Evolutionary conservation across 2,113 vertebrate species (phyloP), one percentile per base, ranked within the genome.

Genomic region (Ophthalmolycus amberensis): DNA sequence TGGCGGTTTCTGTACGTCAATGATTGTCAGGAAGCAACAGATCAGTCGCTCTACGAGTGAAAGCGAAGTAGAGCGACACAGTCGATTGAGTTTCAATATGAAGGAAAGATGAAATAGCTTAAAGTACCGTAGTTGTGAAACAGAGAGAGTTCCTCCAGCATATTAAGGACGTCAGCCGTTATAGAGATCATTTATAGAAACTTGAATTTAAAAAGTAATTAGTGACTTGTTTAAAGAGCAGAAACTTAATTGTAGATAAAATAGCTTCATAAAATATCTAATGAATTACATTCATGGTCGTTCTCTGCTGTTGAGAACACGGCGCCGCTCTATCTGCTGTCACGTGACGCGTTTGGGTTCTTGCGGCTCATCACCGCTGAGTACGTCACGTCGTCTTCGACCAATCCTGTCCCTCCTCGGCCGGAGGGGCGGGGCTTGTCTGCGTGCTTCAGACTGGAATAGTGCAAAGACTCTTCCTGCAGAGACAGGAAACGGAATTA

Each of bases 391-490:
- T 75, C 12, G 8, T 83, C 59, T 14, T 77, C 25, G 6, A n/a
- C 82, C 76, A 82, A 72, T 80, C 50, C 0, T 0, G 25, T 15
- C 7, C 2, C 16, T 64, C 62, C 46, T 64, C 22, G 72, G 72
- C 2, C 25, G 0, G 58, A 4, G 56, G 75, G 92, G 77, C 75
- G 77, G 72, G 80, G 66, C 82, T 37, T 71, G 20, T 50, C 5
- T 5, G 18, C 7, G 2, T 84, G 83, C 32, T 40, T 82, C 80
- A 94, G 85, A 52, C 88, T 92, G 84, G 90, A 90, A 9, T 92
- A 93, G n/a, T 91, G 90, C 64, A 94, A 18, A 12, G 65, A 34
- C 0, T 12, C 74, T 0, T 82, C 87, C 92, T 94, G 74, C 48
- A 73, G 73, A 81, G 69, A 89, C 1, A 82, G 9, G 56, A 12